These are phyloP conservation scores for Oxyruncus cristatus DNA, from an alignment of 2,113 vertebrate genomes.

Conservation along the genomic window DNA sequence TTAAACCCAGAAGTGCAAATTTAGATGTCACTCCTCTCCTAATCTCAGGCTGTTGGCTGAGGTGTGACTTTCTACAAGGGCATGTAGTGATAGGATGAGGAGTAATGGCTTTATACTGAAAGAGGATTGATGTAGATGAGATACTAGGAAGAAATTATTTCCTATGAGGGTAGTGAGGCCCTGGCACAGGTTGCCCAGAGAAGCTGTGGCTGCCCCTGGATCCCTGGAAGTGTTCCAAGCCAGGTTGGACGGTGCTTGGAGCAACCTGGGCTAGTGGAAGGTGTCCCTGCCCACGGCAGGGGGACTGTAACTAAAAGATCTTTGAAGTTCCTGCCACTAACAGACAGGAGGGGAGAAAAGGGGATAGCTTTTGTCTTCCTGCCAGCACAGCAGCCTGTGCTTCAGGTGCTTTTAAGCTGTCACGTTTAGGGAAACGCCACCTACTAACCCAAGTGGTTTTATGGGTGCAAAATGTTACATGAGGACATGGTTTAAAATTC, in stretches of 20 bases:
- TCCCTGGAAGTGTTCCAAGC: neutral
- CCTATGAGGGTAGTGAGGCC: fast-evolving
- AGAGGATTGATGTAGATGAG: neutral
- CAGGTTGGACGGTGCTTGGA: fast-evolving
- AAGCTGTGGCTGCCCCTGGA: neutral
- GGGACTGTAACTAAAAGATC: fast-evolving
- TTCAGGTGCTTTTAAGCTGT: neutral
- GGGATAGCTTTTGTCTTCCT: neutral
- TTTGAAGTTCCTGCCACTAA: neutral
- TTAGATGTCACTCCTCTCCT: neutral
- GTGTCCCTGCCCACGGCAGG: neutral
- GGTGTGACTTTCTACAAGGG: neutral
- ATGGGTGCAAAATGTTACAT: neutral
- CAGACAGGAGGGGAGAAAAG: neutral
- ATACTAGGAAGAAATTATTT: neutral
- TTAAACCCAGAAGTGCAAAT: neutral
- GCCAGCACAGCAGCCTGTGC: neutral
- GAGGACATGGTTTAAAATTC: neutral
- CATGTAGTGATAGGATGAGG: neutral
- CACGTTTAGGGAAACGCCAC: neutral
- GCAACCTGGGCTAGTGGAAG: fast-evolving
- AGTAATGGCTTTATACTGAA: neutral
- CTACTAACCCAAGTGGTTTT: neutral
- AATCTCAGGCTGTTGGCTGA: neutral
- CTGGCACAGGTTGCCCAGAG: neutral